Percentiles rank a stretch among this genome's conserved stretches.
These are phyloP conservation scores for Drosophila kepulauana DNA, from an alignment of 1,140 invertebrate genomes.

Conservation along the genomic window DNA sequence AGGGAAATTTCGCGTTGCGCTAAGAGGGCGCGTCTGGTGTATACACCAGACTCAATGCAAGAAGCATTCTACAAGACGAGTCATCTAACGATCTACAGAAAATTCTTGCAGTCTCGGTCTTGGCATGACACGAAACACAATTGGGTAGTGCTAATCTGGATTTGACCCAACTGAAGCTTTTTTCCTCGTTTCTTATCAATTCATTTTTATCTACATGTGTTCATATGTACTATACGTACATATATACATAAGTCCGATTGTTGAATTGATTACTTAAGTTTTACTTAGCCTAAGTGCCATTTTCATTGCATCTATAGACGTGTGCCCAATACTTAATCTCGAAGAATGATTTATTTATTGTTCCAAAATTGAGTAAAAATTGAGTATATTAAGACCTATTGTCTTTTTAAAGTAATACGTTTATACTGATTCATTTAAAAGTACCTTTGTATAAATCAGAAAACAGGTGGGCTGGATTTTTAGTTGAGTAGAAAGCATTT, in stretches of 20 bases:
- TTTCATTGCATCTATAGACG: not conserved
- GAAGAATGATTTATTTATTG: not conserved
- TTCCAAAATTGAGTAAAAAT: not conserved
- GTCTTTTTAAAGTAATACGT: too few species aligned
- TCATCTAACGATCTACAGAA: too few species aligned
- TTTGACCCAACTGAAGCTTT: too few species aligned
- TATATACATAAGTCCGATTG: conserved; percentile 10
- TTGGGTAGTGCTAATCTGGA: too few species aligned
- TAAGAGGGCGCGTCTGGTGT: too few species aligned
- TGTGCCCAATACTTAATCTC: conserved; percentile 4
- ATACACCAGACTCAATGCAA: too few species aligned
- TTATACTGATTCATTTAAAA: not conserved
- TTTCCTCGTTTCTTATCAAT: conserved; percentile 55
- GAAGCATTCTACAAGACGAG: too few species aligned
- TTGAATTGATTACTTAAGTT: conserved; percentile 9
- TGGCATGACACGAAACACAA: too few species aligned
- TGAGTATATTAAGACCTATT: too few species aligned
- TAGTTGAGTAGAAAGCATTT: too few species aligned
- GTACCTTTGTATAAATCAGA: not conserved
- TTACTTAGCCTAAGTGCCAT: not conserved
- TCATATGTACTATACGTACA: not conserved
- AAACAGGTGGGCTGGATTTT: not conserved
- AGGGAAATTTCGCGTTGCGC: too few species aligned
- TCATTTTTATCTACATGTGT: conserved; percentile 54
- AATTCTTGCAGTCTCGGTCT: too few species aligned